A percentile compares a stretch with the other conserved stretches of the same genome.
These are phyloP conservation scores for Monochamus saltuarius DNA, from an alignment of 1,140 invertebrate species.

Conservation along the genomic window DNA sequence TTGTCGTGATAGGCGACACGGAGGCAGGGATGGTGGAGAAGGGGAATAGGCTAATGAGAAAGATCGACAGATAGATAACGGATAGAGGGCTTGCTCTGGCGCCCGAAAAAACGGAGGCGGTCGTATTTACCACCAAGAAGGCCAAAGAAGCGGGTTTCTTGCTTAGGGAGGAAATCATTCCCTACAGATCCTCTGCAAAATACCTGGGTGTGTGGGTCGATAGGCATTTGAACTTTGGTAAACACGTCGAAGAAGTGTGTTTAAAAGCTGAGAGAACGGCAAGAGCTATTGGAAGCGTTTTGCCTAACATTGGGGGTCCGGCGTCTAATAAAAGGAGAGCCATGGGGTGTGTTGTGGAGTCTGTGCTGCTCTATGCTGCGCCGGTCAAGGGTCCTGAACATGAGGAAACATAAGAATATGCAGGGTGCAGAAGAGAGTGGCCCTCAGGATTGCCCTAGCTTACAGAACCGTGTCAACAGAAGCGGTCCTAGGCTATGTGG, in stretches of 20 bases:
- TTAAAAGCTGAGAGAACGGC: no score
- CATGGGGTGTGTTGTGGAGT: not conserved
- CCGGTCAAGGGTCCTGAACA: not conserved
- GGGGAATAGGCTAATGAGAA: not conserved
- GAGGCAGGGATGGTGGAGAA: not conserved
- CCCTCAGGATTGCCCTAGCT: not conserved
- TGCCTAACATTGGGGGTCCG: conserved; percentile 16
- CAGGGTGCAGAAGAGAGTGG: conserved; percentile 5
- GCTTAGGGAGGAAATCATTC: no score
- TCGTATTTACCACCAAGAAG: no score
- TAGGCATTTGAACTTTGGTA: not conserved
- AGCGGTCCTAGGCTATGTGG: no score
- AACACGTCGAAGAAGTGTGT: not conserved
- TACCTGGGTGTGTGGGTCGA: conserved; percentile 11
- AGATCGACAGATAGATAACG: no score
- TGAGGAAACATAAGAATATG: conserved; percentile 4
- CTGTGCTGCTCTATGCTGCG: conserved; percentile 20
- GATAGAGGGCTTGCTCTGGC: no score
- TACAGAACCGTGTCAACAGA: conserved; percentile 1
- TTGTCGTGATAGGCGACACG: conserved; percentile 18
- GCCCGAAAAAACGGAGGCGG: no score
- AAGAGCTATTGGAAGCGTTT: conserved; percentile 1
- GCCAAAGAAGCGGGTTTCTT: no score
- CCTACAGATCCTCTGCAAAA: no score
- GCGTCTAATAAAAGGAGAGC: not conserved